Conservation (phyloP, 2,888 invertebrate genomes). For the Drosophila peninsularis region DNA sequence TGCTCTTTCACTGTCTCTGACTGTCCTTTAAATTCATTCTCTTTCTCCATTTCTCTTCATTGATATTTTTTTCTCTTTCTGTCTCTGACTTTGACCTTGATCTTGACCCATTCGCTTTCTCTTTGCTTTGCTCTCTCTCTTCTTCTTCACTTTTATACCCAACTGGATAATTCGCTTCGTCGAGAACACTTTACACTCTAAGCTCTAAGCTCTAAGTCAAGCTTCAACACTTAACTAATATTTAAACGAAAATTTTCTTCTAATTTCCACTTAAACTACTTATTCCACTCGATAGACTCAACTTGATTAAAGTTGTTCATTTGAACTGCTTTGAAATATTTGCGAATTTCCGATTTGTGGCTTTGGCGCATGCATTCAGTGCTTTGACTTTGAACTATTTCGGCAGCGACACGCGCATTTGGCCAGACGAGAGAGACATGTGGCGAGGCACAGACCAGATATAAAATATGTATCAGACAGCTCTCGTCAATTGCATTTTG, state of each 20-base stretch:
- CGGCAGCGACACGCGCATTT: background rate
- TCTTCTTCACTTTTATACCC: too few species aligned
- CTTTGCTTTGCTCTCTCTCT: too few species aligned
- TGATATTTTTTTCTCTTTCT: too few species aligned
- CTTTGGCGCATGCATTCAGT: background rate
- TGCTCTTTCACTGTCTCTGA: too few species aligned
- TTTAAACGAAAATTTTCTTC: background rate
- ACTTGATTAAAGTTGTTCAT: background rate
- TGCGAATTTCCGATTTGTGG: conserved; percentile 6
- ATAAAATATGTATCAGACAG: conserved; percentile 45
- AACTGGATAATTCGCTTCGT: too few species aligned
- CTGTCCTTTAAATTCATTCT: too few species aligned
- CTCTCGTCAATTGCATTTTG: conserved; percentile 64
- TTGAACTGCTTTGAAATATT: conserved; percentile 2
- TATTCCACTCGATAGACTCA: background rate
- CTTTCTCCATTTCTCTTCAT: too few species aligned
- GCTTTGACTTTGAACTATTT: conserved; percentile 16
- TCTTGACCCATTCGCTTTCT: too few species aligned
- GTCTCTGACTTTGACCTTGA: too few species aligned
- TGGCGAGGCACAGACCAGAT: conserved; percentile 16
- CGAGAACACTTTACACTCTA: too few species aligned
- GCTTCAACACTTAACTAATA: background rate
- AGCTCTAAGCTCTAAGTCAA: background rate
- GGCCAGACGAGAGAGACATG: conserved; percentile 1
- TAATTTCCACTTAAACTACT: background rate